Conservation (phyloP, 2,113 vertebrate genomes). For the Megaleporinus macrocephalus region DNA sequence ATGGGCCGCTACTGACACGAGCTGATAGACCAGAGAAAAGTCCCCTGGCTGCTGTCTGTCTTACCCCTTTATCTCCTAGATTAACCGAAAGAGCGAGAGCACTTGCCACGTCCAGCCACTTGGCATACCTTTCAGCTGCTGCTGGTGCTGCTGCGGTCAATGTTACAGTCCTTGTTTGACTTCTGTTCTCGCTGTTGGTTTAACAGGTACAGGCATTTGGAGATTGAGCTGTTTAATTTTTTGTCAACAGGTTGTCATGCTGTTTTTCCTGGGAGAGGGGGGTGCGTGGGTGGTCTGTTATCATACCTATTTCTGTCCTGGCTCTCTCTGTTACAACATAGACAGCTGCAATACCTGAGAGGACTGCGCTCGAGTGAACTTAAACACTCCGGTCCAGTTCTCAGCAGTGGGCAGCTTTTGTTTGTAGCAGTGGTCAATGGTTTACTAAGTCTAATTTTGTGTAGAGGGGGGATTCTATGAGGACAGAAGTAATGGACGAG, state of each 20-base stretch:
- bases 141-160: conserved; percentile 21
- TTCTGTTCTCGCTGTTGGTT: conserved; percentile 11
- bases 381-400: conserved; percentile 1
- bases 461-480: neutral
- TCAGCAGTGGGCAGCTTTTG: neutral
- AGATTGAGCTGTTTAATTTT: conserved; percentile 15
- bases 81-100: conserved; percentile 26
- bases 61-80: conserved; percentile 40
- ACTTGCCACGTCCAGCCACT: conserved; percentile 22
- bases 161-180: neutral
- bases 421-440: neutral
- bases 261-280: conserved; percentile 26
- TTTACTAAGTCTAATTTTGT: neutral
- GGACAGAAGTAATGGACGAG: neutral
- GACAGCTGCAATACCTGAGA: conserved; percentile 60
- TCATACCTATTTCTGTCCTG: conserved; percentile 55
- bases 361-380: conserved; percentile 37
- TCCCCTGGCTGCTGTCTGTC: conserved; percentile 35
- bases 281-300: conserved; percentile 22
- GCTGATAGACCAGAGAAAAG: conserved; percentile 17
- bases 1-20: neutral
- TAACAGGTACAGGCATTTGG: neutral
- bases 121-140: conserved; percentile 39
- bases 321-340: conserved; percentile 39
- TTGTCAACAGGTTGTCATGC: conserved; percentile 45